Conservation (phyloP, 1,140 invertebrate species). For the Apolygus lucorum region DNA sequence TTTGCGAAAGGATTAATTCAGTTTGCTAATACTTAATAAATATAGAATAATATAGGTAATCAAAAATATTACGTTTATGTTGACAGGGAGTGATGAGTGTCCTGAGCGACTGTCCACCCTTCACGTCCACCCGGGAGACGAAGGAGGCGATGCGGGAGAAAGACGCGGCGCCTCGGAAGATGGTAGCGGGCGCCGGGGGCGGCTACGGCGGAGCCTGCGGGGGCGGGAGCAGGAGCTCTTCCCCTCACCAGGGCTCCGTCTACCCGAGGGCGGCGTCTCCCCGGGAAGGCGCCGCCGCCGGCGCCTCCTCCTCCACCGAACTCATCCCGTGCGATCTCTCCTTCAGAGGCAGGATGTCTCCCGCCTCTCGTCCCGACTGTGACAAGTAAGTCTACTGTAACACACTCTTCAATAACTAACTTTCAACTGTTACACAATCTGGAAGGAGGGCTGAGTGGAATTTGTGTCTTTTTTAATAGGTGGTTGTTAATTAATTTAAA, state of each 20-base stretch:
- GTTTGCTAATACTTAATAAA: too few relatives aligned
- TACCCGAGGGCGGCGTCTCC: constrained; percentile 54
- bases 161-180: constrained; percentile 66
- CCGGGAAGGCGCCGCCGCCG: constrained; percentile 38
- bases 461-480: too few relatives aligned
- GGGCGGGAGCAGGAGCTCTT: constrained; percentile 46
- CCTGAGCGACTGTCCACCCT: not conserved
- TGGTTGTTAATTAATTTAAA: too few relatives aligned
- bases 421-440: too few relatives aligned
- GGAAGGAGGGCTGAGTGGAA: too few relatives aligned
- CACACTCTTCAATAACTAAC: too few relatives aligned
- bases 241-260: constrained; percentile 60
- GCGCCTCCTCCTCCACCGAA: constrained; percentile 28
- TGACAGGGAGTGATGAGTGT: not conserved
- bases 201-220: not conserved
- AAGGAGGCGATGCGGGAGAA: constrained; percentile 58
- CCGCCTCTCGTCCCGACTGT: constrained; percentile 40
- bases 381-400: constrained; percentile 9
- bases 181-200: constrained; percentile 41
- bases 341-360: constrained; percentile 41
- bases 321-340: constrained; percentile 52
- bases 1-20: too few relatives aligned
- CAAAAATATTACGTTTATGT: not conserved
- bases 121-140: not conserved
- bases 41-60: not conserved